These are phyloP conservation scores for Zenarchopterus dispar DNA, from an alignment of 2,797 vertebrate species.

Conservation along the genomic window DNA sequence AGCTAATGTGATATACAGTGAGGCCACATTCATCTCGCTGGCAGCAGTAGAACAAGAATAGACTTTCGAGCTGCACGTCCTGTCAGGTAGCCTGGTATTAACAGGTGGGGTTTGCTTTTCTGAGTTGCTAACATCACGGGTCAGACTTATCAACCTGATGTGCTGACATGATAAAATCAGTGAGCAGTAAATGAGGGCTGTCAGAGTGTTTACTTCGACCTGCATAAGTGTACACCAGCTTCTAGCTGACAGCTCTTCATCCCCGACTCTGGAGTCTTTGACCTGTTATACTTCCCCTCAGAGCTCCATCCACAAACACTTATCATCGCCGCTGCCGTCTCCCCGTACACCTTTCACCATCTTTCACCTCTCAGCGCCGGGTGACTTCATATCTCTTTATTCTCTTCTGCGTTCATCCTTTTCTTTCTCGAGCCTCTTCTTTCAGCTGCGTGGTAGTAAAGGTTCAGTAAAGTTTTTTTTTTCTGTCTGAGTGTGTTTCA, in stretches of 20 bases:
- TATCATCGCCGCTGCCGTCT: constrained; percentile 9
- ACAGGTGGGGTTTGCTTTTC: constrained; percentile 7
- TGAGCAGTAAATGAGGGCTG: constrained; percentile 3
- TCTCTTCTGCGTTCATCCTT: neutral
- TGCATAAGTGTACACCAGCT: constrained; percentile 4
- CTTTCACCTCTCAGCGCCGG: constrained; percentile 18
- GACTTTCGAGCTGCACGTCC: neutral
- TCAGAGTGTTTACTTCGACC: constrained; percentile 8
- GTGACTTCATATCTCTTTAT: constrained; percentile 26
- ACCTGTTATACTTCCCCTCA: constrained; percentile 21
- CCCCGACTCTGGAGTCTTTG: constrained; percentile 22
- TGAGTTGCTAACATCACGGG: neutral
- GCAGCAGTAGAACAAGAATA: neutral
- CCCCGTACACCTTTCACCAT: neutral
- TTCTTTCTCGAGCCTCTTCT: neutral
- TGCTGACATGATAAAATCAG: constrained; percentile 4
- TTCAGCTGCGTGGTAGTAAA: constrained; percentile 9
- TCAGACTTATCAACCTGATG: neutral
- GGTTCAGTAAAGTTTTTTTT: neutral
- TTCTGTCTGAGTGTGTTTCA: constrained; percentile 16
- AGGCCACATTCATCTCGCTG: neutral
- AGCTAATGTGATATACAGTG: too few species aligned
- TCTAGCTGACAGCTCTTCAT: constrained; percentile 2
- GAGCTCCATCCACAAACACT: constrained; percentile 10
- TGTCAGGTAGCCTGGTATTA: constrained; percentile 2